Percentiles rank a stretch among this genome's conserved stretches.
Conservation (phyloP, 2,888 invertebrate species). For the Cheiracanthium punctorium region DNA sequence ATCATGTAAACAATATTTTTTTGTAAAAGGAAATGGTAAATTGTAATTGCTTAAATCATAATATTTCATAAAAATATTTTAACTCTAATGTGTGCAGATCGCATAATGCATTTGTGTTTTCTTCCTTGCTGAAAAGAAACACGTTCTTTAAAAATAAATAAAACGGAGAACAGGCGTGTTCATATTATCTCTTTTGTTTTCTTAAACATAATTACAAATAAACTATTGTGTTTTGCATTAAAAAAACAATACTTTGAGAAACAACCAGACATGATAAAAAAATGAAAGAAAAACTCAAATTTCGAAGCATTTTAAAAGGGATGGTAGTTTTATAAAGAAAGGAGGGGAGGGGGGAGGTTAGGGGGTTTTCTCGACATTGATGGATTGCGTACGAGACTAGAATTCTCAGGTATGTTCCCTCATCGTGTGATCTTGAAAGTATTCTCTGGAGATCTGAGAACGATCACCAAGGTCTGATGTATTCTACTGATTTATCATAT, state of each 20-base stretch:
- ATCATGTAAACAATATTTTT: too few species aligned
- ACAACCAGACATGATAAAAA: neutral
- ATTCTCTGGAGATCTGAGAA: neutral
- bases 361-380: conserved; percentile 5
- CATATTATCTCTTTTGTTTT: neutral
- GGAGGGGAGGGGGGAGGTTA: neutral
- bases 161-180: neutral
- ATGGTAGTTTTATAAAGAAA: neutral
- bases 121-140: too few species aligned
- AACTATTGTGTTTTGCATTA: neutral
- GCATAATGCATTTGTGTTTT: too few species aligned
- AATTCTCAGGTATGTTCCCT: conserved; percentile 10
- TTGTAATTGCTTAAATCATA: too few species aligned
- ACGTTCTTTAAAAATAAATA: too few species aligned
- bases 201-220: neutral
- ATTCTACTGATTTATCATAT: conserved; percentile 6
- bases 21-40: too few species aligned
- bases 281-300: neutral
- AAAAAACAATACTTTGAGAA: neutral
- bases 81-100: too few species aligned
- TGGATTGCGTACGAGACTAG: conserved; percentile 2
- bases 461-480: conserved; percentile 1
- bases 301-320: conserved; percentile 1
- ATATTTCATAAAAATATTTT: too few species aligned
- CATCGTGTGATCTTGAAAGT: neutral